These are phyloP conservation scores for Dromiciops gliroides DNA, from an alignment of 2,113 vertebrate species.

Conservation along the genomic window DNA sequence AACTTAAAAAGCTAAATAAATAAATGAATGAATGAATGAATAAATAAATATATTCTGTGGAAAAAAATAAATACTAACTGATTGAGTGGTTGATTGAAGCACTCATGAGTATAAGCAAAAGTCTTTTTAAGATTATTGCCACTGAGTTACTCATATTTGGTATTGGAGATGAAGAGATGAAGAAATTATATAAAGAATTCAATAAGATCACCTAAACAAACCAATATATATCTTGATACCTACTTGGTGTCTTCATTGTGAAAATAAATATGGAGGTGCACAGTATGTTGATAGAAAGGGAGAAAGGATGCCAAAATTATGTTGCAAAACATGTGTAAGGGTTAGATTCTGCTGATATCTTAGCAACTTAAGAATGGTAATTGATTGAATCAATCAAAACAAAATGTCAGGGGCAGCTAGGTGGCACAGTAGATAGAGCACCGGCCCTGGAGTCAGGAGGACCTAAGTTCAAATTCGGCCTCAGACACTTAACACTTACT, in stretches of 20 bases:
- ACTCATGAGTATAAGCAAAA: not conserved
- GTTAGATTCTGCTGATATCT: not conserved
- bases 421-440: too few relatives aligned
- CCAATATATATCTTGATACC: not conserved
- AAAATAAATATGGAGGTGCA: not conserved
- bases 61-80: not conserved
- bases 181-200: not conserved
- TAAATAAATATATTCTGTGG: too few relatives aligned
- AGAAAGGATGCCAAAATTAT: not conserved
- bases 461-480: too few relatives aligned
- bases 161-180: not conserved
- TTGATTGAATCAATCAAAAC: not conserved
- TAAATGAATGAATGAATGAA: too few relatives aligned
- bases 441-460: too few relatives aligned
- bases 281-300: not conserved
- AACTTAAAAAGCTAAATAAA: too few relatives aligned
- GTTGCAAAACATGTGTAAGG: not conserved
- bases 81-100: not conserved
- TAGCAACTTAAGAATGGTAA: not conserved
- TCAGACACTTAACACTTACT: too few relatives aligned
- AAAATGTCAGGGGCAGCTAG: too few relatives aligned
- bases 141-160: not conserved
- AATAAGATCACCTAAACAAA: not conserved
- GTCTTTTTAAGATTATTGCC: not conserved
- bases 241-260: not conserved